A percentile compares a stretch with the other conserved stretches of the same genome.
Conservation (phyloP, 2,797 vertebrate species). For the Melanotaenia pygmaea region DNA sequence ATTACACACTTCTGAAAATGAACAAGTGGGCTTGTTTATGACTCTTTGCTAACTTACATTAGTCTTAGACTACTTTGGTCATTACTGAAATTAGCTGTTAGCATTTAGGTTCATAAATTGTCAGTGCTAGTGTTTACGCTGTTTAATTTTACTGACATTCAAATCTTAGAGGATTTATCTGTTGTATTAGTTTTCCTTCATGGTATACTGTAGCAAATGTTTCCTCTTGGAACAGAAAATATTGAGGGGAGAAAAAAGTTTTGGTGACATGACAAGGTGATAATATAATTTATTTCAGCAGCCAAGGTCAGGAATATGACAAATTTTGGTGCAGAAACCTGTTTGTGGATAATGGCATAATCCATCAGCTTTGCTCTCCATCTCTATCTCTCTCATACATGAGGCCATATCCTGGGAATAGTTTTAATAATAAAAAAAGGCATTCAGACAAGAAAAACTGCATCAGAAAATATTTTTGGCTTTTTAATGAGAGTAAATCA, state of each 20-base stretch:
- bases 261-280: conserved; percentile 22
- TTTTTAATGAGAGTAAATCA: background rate
- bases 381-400: conserved; percentile 12
- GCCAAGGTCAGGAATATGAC: conserved; percentile 55
- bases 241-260: conserved; percentile 1
- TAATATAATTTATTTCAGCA: conserved; percentile 47
- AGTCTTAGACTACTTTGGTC: too few relatives aligned
- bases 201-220: background rate
- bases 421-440: conserved; percentile 3
- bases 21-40: too few relatives aligned
- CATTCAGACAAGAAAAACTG: background rate
- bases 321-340: conserved; percentile 48
- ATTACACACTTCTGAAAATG: too few relatives aligned
- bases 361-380: conserved; percentile 55
- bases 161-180: background rate
- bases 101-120: too few relatives aligned
- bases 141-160: background rate
- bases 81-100: too few relatives aligned
- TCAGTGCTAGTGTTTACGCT: too few relatives aligned
- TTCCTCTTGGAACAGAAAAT: background rate
- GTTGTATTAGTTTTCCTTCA: background rate
- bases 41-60: too few relatives aligned
- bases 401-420: conserved; percentile 21
- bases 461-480: background rate
- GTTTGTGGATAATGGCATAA: conserved; percentile 58